Base-by-base conservation (phyloP, 2,888 invertebrate genomes). In the Drosophila yooni region DNA sequence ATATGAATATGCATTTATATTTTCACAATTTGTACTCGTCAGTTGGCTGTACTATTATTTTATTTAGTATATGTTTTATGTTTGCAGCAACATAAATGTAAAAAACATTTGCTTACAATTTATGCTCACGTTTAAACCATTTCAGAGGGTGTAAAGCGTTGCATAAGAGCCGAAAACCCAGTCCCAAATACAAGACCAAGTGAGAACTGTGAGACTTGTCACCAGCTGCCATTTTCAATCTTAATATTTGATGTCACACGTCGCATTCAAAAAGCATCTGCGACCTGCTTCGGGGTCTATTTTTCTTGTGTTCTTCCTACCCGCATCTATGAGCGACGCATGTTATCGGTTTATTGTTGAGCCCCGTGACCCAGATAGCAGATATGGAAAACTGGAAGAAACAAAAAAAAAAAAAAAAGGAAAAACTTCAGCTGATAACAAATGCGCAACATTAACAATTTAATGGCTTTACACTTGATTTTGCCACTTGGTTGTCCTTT, bases 231-330 rank as follows among this genome's bases (percentile, higher is more conserved):
- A 74, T 74, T 75, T 78, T 71, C 84, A 88, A 90, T 91, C 87
- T 85, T 90, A 89, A 89, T 89, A 90, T 91, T 89, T 88, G 83
- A 89, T 90, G 89, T 80, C 74, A 77, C 79, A 78, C 80, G 75
- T 74, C 82, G 82, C 79, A 79, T 68, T 63, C 56, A 67, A 43
- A 54, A 46, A 54, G 62, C 89, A 89, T 83, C 78, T 88, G 89
- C 36, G 88, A 64, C 75, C 74, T 38, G 64, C 48, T 40, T 64
- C 21, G 31, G 56, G 25, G 52, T 46, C 51, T 33, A 21, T 54
- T 29, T 40, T 46, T 56, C n/a, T 0, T 46, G 21, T 50, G 18
- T 29, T 33, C 7, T 10, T 46, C 2, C 21, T 11, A 36, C 34
- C 34, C 34, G 53, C 36, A 38, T 31, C 13, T 40, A 13, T 43